These are phyloP conservation scores for Palythoa caribaeorum DNA, from an alignment of 92 coral and sea anemone genomes.

Conservation along the genomic window DNA sequence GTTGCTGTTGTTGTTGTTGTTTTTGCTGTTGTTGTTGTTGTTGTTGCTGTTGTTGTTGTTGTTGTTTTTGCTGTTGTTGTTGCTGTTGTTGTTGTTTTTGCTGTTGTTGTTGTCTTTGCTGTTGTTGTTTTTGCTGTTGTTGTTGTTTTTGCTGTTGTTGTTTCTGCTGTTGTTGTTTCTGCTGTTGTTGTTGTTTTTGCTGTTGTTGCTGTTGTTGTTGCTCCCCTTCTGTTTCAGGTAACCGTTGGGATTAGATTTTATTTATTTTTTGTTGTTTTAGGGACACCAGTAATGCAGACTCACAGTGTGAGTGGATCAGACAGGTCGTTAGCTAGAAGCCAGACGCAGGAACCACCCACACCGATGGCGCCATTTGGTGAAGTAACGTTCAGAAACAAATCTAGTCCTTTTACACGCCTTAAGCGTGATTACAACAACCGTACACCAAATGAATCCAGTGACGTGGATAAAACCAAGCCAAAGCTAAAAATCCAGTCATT, in stretches of 20 bases:
- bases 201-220: no score
- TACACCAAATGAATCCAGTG: conserved; percentile 75
- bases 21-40: no score
- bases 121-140: no score
- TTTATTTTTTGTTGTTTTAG: background rate
- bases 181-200: no score
- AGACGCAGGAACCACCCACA: conserved; percentile 68
- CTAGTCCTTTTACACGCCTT: conserved; percentile 61
- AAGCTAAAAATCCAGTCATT: conserved; percentile 89
- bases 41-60: no score
- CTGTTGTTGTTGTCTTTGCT: no score
- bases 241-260: background rate
- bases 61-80: no score
- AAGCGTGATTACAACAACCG: conserved; percentile 74
- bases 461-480: conserved; percentile 79
- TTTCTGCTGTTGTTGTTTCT: no score
- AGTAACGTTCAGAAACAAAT: conserved; percentile 67
- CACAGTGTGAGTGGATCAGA: conserved; percentile 77
- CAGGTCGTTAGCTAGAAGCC: conserved; percentile 73
- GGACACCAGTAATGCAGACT: conserved; percentile 35
- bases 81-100: no score
- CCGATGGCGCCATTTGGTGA: conserved; percentile 62
- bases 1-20: no score
- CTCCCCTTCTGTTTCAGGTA: no score
- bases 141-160: no score